Conservation (phyloP, 2,888 invertebrate species). For the Andrena hattorfiana region DNA sequence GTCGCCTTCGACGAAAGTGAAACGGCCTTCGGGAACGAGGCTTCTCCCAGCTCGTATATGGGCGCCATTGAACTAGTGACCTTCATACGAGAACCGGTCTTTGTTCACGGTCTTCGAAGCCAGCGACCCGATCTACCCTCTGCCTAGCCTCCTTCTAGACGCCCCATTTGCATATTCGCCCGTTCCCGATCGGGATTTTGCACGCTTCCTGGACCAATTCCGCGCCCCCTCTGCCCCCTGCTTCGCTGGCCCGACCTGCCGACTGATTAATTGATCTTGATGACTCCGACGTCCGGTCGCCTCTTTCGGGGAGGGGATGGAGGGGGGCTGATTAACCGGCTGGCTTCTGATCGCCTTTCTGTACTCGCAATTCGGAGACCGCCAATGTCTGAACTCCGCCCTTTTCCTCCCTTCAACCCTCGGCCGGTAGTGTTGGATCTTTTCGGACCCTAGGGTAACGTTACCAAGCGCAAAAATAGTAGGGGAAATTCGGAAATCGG, state of each 20-base stretch:
- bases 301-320: neutral
- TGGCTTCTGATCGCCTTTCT: neutral
- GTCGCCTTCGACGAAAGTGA: slow-evolving; percentile 73
- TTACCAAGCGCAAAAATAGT: no score
- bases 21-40: slow-evolving; percentile 70
- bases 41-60: slow-evolving; percentile 53
- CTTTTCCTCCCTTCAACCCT: no score
- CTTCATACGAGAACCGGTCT: slow-evolving; percentile 84
- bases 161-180: slow-evolving; percentile 44
- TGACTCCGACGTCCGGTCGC: neutral
- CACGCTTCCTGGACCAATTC: slow-evolving; percentile 52
- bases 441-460: no score
- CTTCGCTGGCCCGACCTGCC: neutral
- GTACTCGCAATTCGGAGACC: neutral
- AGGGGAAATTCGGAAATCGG: no score
- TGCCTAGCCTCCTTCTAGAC: slow-evolving; percentile 57
- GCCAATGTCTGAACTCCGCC: no score
- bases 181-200: slow-evolving; percentile 40
- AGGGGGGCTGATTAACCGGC: neutral
- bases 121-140: slow-evolving; percentile 73
- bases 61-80: slow-evolving; percentile 83
- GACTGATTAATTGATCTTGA: slow-evolving; percentile 35
- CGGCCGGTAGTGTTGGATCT: no score
- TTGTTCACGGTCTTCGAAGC: slow-evolving; percentile 75
- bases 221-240: neutral